These are phyloP conservation scores for Drosophila conformis DNA, from an alignment of 2,888 invertebrate species.

Conservation along the genomic window DNA sequence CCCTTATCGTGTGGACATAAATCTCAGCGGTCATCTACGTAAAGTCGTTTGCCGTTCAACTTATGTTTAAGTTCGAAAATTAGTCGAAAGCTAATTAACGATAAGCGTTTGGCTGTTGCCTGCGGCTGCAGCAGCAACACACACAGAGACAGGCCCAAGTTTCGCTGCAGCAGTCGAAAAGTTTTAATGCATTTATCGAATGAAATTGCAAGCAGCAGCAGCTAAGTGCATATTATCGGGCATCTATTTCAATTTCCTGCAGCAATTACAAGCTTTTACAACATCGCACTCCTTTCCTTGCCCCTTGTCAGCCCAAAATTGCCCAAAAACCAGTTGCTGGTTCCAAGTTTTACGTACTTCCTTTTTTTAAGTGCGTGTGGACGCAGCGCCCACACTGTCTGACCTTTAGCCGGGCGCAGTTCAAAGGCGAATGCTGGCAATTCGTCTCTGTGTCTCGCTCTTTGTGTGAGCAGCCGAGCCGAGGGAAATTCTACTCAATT, in stretches of 20 bases:
- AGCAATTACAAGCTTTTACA: conserved; percentile 63
- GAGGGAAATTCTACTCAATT: conserved; percentile 50
- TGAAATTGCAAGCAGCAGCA: conserved; percentile 56
- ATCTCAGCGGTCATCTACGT: conserved; percentile 45
- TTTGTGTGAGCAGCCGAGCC: conserved; percentile 12
- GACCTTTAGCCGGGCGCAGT: conserved; percentile 68
- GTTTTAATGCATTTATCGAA: conserved; percentile 79
- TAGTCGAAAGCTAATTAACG: conserved; percentile 78
- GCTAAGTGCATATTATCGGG: conserved; percentile 78
- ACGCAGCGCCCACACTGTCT: conserved; percentile 46
- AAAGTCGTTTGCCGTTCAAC: conserved; percentile 53
- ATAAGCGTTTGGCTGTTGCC: conserved; percentile 67
- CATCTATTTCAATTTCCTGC: conserved; percentile 79
- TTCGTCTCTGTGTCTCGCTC: conserved; percentile 22
- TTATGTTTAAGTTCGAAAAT: conserved; percentile 73
- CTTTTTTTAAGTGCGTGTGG: conserved; percentile 5
- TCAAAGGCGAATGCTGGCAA: conserved; percentile 67
- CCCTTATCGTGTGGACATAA: conserved; percentile 40
- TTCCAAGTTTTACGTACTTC: conserved; percentile 42
- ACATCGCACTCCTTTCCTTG: background rate
- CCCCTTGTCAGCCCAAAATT: background rate
- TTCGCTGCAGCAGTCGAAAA: conserved; percentile 57
- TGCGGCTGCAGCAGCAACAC: conserved; percentile 16
- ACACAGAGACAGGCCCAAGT: conserved; percentile 28
- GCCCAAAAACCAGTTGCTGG: conserved; percentile 59